These are phyloP conservation scores for Ennomos fuscantarius DNA, from an alignment of 2,888 invertebrate genomes.

Conservation along the genomic window DNA sequence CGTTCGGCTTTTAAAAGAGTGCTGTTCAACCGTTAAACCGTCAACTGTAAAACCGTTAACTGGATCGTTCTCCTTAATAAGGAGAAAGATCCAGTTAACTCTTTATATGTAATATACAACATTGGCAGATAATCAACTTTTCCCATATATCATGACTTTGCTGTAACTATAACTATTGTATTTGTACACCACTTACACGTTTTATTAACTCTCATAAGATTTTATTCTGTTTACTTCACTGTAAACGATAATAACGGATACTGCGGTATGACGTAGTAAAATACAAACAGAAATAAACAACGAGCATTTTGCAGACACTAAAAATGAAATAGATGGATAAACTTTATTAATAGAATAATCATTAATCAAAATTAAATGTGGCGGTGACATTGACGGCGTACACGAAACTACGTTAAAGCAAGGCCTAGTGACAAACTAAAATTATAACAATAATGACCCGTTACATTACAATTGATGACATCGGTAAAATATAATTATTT, in stretches of 20 bases:
- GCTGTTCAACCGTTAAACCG: no score
- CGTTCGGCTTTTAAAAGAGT: no score
- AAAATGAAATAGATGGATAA: slow-evolving; percentile 13
- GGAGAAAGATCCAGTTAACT: no score
- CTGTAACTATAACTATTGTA: no score
- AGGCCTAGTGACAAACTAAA: slow-evolving; percentile 19
- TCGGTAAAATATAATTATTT: slow-evolving; percentile 39
- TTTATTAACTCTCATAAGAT: slow-evolving; percentile 1
- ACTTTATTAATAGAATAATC: slow-evolving; percentile 1
- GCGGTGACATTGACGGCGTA: slow-evolving; percentile 1
- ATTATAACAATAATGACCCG: slow-evolving; percentile 14
- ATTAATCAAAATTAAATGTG: slow-evolving; percentile 6
- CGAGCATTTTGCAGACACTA: slow-evolving; percentile 7
- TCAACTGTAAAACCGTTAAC: no score
- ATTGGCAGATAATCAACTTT: background rate
- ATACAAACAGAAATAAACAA: slow-evolving; percentile 16
- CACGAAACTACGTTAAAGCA: background rate
- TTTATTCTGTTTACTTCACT: slow-evolving; percentile 8
- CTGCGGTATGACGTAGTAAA: background rate
- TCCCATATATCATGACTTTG: no score
- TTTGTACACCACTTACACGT: background rate
- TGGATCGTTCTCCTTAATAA: no score
- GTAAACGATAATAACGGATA: slow-evolving; percentile 4
- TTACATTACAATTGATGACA: slow-evolving; percentile 35
- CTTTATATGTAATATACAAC: no score